These are phyloP conservation scores for Stictonetta naevosa DNA, from an alignment of 2,113 vertebrate genomes.

Conservation along the genomic window DNA sequence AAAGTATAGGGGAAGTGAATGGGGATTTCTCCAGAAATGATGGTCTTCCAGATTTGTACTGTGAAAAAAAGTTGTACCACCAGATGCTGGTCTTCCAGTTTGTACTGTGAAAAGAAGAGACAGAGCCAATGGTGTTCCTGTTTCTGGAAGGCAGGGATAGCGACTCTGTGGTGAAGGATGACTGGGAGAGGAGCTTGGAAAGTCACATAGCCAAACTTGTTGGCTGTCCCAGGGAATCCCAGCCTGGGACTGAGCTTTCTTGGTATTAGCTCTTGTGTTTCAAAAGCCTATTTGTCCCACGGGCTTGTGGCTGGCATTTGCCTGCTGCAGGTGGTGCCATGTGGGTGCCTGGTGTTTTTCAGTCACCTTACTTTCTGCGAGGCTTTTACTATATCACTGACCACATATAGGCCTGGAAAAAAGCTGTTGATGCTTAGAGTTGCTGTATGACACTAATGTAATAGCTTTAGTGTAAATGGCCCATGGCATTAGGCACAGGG, in stretches of 20 bases:
- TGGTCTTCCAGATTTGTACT: not conserved
- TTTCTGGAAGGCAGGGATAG: not conserved
- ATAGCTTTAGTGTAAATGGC: not conserved
- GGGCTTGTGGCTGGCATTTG: rapidly evolving
- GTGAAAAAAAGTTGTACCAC: no score
- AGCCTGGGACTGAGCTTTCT: not conserved
- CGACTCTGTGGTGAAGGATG: not conserved
- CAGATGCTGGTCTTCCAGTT: not conserved
- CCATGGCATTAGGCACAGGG: not conserved
- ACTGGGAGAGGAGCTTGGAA: not conserved
- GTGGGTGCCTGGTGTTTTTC: not conserved
- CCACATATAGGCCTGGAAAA: not conserved
- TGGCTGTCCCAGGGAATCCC: not conserved
- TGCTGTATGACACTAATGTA: not conserved
- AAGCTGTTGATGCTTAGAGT: not conserved
- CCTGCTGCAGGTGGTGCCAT: not conserved
- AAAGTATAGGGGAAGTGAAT: not conserved
- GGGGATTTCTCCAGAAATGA: not conserved
- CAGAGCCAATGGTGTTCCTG: rapidly evolving
- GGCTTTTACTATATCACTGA: not conserved
- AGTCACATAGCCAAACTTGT: not conserved
- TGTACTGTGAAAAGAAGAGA: not conserved
- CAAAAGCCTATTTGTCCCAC: not conserved
- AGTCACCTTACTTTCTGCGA: not conserved
- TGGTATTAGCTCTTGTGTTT: not conserved